Percentiles rank a stretch among this genome's conserved stretches.
These are phyloP conservation scores for Augochlora pura DNA, from an alignment of 1,140 invertebrate genomes.

Conservation along the genomic window DNA sequence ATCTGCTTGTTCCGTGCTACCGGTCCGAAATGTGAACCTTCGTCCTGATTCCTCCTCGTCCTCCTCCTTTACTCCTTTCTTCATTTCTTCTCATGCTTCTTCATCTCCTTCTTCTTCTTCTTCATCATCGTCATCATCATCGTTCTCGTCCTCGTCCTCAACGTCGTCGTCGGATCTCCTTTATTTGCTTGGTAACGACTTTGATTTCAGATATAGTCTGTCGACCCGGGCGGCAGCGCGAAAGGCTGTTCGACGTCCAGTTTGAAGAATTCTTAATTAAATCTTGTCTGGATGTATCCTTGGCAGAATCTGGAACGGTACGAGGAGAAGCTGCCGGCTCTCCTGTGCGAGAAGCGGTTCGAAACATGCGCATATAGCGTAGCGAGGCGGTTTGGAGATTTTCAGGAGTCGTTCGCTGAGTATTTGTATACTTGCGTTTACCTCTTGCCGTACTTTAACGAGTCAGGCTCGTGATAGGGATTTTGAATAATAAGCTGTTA, in stretches of 20 bases:
- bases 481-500: too few relatives aligned
- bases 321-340: neutral
- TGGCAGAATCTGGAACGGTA: neutral
- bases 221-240: constrained; percentile 35
- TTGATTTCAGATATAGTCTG: constrained; percentile 49
- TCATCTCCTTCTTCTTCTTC: constrained; percentile 19
- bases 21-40: constrained; percentile 40
- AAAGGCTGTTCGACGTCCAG: constrained; percentile 43
- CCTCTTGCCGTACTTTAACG: too few relatives aligned
- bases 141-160: neutral
- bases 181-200: constrained; percentile 48
- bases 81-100: neutral
- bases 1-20: constrained; percentile 53
- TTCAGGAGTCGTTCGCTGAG: too few relatives aligned
- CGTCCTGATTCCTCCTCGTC: constrained; percentile 16
- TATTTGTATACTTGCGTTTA: too few relatives aligned
- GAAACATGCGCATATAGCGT: neutral
- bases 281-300: constrained; percentile 12
- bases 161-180: neutral
- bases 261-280: constrained; percentile 63
- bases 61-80: constrained; percentile 11
- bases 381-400: neutral
- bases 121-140: neutral
- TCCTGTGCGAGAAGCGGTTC: neutral
- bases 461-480: too few relatives aligned